These are phyloP conservation scores for Agrochola macilenta DNA, from an alignment of 2,888 invertebrate species.

Conservation along the genomic window DNA sequence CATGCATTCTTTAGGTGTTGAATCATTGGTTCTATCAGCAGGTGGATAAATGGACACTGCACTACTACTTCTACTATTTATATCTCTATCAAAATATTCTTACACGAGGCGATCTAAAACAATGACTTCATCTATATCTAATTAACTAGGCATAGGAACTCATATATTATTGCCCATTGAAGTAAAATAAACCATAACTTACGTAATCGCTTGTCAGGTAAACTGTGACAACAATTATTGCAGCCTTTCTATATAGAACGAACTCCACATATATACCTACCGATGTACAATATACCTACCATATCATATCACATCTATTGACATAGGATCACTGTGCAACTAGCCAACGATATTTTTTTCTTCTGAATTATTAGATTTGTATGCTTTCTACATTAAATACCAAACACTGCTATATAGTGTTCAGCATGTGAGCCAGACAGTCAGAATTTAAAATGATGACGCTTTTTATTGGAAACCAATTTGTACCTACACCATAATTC, in stretches of 20 bases:
- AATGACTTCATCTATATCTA: slow-evolving; percentile 54
- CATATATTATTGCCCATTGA: slow-evolving; percentile 62
- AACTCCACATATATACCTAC: slow-evolving; percentile 37
- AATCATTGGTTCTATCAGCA: neutral
- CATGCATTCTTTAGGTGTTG: neutral
- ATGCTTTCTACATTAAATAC: neutral
- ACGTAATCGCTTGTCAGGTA: slow-evolving; percentile 71
- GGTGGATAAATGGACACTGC: neutral
- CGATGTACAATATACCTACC: slow-evolving; percentile 10
- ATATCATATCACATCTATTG: slow-evolving; percentile 14
- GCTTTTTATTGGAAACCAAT: slow-evolving; percentile 1
- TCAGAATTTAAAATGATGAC: slow-evolving; percentile 4
- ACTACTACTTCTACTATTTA: slow-evolving; percentile 25
- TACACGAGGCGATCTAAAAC: slow-evolving; percentile 59
- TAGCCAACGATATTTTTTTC: neutral
- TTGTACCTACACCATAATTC: neutral
- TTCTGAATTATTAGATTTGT: slow-evolving; percentile 5
- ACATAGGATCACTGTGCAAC: neutral
- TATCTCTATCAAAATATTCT: slow-evolving; percentile 43
- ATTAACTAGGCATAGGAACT: slow-evolving; percentile 55
- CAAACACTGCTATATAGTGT: neutral
- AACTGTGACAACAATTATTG: slow-evolving; percentile 66
- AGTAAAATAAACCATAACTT: slow-evolving; percentile 70
- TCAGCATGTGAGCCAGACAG: neutral
- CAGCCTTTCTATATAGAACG: slow-evolving; percentile 57